A percentile compares a stretch with the other conserved stretches of the same genome.
These are phyloP conservation scores for Macroramphosus scolopax DNA, from an alignment of 2,797 vertebrate genomes.

Conservation along the genomic window DNA sequence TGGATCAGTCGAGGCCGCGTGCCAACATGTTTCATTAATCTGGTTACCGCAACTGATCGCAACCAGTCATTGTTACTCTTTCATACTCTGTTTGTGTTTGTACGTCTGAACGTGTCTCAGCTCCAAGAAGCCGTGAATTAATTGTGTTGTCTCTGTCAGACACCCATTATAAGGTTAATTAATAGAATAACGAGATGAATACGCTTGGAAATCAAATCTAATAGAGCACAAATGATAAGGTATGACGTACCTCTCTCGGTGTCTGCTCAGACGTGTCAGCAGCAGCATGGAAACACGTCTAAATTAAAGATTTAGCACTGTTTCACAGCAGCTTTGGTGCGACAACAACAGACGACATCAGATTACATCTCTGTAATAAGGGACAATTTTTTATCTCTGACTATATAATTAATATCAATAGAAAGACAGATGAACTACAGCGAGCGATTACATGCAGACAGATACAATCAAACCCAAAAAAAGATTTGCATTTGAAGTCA, in stretches of 20 bases:
- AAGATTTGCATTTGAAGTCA: too few species aligned
- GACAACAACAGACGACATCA: slow-evolving; percentile 21
- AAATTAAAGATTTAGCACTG: slow-evolving; percentile 17
- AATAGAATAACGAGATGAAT: slow-evolving; percentile 60
- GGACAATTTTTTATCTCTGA: too few species aligned
- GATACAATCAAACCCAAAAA: too few species aligned
- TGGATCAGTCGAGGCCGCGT: slow-evolving; percentile 48
- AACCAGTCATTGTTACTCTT: slow-evolving; percentile 30
- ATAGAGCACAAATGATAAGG: slow-evolving; percentile 34
- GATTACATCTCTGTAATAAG: too few species aligned
- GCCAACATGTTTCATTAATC: slow-evolving; percentile 67
- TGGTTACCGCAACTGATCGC: slow-evolving; percentile 52
- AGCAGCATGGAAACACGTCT: slow-evolving; percentile 2
- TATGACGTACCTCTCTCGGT: slow-evolving; percentile 2
- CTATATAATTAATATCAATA: too few species aligned
- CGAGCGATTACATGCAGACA: too few species aligned
- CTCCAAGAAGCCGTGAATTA: slow-evolving; percentile 28
- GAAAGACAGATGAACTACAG: too few species aligned
- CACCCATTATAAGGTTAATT: slow-evolving; percentile 45
- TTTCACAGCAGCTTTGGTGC: slow-evolving; percentile 27
- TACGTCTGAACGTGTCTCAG: slow-evolving; percentile 19
- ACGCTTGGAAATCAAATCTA: slow-evolving; percentile 43
- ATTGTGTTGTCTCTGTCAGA: slow-evolving; percentile 42
- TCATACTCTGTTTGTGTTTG: slow-evolving; percentile 24
- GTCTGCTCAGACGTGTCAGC: slow-evolving; percentile 14